These are phyloP conservation scores for Orchestes rusci DNA, from an alignment of 2,888 invertebrate genomes.

Conservation along the genomic window DNA sequence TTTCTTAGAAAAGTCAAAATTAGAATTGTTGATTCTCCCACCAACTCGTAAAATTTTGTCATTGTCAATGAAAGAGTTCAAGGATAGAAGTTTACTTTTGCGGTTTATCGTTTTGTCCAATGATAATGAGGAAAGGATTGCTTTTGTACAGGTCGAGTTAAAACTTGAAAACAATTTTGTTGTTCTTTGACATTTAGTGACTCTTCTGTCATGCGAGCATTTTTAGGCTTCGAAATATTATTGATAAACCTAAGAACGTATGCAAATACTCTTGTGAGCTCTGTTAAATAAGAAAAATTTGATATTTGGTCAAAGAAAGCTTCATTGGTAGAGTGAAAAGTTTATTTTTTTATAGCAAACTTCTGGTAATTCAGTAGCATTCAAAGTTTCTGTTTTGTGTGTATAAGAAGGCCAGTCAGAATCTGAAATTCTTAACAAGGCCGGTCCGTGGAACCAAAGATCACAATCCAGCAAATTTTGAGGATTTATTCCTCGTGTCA, in stretches of 20 bases:
- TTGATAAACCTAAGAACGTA: conserved; percentile 1
- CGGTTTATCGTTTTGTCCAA: neutral
- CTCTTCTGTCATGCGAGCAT: neutral
- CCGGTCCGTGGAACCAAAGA: conserved; percentile 15
- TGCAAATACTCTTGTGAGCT: conserved; percentile 1
- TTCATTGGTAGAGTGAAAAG: neutral
- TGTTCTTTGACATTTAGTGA: neutral
- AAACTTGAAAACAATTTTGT: neutral
- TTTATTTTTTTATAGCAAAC: neutral
- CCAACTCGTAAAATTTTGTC: no score
- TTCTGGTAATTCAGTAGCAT: neutral
- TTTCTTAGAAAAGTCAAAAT: no score
- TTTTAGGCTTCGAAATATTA: neutral
- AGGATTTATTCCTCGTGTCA: conserved; percentile 20
- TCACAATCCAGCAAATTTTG: conserved; percentile 8
- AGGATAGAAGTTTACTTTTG: neutral
- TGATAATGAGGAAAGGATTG: neutral
- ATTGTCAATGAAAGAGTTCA: no score
- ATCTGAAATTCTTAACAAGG: conserved; percentile 1
- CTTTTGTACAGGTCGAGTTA: neutral
- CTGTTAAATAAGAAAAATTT: neutral
- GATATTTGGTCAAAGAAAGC: neutral
- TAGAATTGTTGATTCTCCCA: no score
- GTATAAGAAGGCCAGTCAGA: neutral
- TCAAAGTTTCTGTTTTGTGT: neutral